Evolutionary conservation across 1,140 invertebrate species (phyloP).

Genomic region (Drosophila tristis): DNA sequence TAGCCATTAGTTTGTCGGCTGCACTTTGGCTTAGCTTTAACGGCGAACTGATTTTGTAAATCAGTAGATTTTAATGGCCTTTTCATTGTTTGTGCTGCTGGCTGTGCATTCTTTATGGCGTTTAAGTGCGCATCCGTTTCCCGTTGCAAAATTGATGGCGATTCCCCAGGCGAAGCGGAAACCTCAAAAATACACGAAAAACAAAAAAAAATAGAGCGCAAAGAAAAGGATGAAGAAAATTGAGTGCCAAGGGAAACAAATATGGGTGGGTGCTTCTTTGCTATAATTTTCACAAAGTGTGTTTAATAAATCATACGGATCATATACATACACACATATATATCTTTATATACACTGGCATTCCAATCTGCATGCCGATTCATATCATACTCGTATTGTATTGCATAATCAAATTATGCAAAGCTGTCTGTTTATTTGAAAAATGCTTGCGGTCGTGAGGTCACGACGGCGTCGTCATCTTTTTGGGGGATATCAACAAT

Average conservation of each 20-base stretch:
- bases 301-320: conserved; percentile 3
- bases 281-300: neutral
- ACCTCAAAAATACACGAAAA: neutral
- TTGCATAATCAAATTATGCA: conserved; percentile 42
- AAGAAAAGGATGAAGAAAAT: neutral
- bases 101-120: conserved; percentile 9
- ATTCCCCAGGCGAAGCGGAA: neutral
- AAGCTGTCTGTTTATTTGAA: conserved; percentile 38
- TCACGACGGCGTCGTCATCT: neutral
- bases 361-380: too few relatives aligned
- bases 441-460: conserved; percentile 18
- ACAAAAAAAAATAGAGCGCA: neutral
- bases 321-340: neutral
- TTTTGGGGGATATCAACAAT: conserved; percentile 4
- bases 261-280: neutral
- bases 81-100: conserved; percentile 32
- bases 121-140: conserved; percentile 23
- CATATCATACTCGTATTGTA: neutral
- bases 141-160: conserved; percentile 14
- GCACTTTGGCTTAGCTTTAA: neutral
- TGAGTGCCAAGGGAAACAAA: neutral
- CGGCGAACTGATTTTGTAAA: conserved; percentile 11
- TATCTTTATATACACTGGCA: neutral
- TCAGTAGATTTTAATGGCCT: conserved; percentile 15
- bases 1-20: conserved; percentile 18